phyloP scores from a whole-genome alignment of 1,140 invertebrate genomes.

The Phortica variegata region DNA sequence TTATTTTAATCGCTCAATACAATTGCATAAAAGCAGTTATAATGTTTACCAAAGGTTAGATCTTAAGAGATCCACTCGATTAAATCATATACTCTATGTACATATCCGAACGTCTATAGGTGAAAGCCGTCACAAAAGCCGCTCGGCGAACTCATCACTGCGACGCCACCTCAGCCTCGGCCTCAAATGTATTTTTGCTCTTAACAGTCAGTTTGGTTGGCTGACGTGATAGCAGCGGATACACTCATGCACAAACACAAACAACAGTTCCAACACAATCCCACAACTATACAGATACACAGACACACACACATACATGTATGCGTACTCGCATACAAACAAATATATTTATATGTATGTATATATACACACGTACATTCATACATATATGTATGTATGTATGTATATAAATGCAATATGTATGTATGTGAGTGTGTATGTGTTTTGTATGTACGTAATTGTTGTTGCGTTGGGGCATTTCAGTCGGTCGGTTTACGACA shows the following conservation, averaged over 20 bases:
- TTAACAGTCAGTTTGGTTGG: constrained; percentile 38
- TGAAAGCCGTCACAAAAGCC: too few relatives aligned
- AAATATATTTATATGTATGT: constrained; percentile 3
- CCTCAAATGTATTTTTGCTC: constrained; percentile 49
- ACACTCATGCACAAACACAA: constrained; percentile 21
- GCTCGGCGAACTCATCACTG: too few relatives aligned
- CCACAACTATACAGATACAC: too few relatives aligned
- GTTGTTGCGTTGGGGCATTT: constrained; percentile 7
- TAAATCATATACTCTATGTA: constrained; percentile 7
- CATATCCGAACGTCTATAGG: too few relatives aligned
- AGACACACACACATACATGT: constrained; percentile 6
- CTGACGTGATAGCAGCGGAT: constrained; percentile 41
- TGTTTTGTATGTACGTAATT: constrained; percentile 9
- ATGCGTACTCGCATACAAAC: background rate
- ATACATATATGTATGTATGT: too few relatives aligned
- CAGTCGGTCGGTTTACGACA: too few relatives aligned
- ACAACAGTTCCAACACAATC: too few relatives aligned
- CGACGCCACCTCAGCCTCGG: constrained; percentile 35
- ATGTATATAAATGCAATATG: too few relatives aligned
- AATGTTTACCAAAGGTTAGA: constrained; percentile 26
- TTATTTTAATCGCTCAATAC: too few relatives aligned
- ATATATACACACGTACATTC: background rate
- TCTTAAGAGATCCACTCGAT: constrained; percentile 8
- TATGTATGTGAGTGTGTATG: constrained; percentile 3
- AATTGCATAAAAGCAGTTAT: background rate